phyloP scores from a whole-genome alignment of 2,888 invertebrate genomes.

The Oegoconia quadripuncta region DNA sequence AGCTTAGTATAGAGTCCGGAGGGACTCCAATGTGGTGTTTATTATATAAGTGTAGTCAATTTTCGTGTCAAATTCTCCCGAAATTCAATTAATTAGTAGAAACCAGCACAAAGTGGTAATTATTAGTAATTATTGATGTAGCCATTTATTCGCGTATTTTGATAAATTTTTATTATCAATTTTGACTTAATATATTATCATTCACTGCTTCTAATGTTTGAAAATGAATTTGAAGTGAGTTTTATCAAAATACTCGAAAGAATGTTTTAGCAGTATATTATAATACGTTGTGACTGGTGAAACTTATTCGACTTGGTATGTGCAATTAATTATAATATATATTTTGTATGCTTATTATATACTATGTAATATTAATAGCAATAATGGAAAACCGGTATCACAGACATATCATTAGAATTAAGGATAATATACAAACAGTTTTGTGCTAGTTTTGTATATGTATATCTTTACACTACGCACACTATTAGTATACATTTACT shows the following conservation, averaged over 20 bases:
- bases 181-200: too few relatives aligned
- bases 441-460: constrained; percentile 38
- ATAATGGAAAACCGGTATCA: constrained; percentile 65
- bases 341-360: constrained; percentile 27
- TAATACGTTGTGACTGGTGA: constrained; percentile 31
- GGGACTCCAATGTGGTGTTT: constrained; percentile 9
- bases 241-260: constrained; percentile 32
- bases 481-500: constrained; percentile 24
- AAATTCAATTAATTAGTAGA: constrained; percentile 78
- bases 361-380: constrained; percentile 38
- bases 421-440: constrained; percentile 45
- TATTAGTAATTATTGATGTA: constrained; percentile 47
- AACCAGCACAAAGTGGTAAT: constrained; percentile 45
- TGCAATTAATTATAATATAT: constrained; percentile 33
- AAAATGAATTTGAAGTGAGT: too few relatives aligned
- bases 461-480: constrained; percentile 21
- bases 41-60: constrained; percentile 72
- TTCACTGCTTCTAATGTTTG: too few relatives aligned
- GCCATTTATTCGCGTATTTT: constrained; percentile 44
- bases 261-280: constrained; percentile 26
- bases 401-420: constrained; percentile 72
- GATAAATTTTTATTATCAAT: too few relatives aligned
- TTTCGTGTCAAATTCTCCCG: constrained; percentile 78
- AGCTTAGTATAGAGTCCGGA: not conserved
- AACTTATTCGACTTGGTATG: constrained; percentile 30